Base-by-base conservation (phyloP, 2,888 invertebrate species). In the Acrobasis consociella region DNA sequence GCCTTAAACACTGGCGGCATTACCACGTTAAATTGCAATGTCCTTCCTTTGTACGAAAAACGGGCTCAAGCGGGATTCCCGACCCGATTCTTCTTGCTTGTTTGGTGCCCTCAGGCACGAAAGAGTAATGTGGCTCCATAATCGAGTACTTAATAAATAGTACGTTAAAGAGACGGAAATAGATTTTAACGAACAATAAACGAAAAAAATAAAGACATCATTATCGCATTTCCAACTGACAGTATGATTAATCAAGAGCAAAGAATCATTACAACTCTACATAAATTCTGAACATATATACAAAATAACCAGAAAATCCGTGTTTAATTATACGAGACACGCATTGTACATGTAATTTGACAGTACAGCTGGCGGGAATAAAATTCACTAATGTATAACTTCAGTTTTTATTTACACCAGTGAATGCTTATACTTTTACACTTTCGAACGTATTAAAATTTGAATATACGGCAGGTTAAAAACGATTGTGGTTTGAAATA, bases 391-490 rank as follows among this genome's bases (percentile, higher is more conserved):
- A 31, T 22, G 22, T 37, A 31, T 37, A 9, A n/a, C 37, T 53
- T 31, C 37, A 37, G n/a, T 31, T 53, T 53, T 53, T 53, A 5
- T 31, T 31, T 31, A 31, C 31, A 1, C n/a, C 37, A 37, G n/a
- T 11, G 65, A 66, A 63, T 65, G 65, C 64, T 61, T 15, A 51
- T 58, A 31, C 7, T 31, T 31, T 31, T 8, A 31, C 5, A 5
- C 31, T 31, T 31, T 31, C 31, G 31, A 31, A 31, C 2, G 31
- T 7, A 31, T 31, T 31, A 22, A 2, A 22, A 22, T 31, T 31
- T 31, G 5, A 8, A 31, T 31, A 31, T 31, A 31, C 7, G 5
- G 22, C 7, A 31, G 8, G 31, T 7, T 7, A 31, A 31, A 5
- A 31, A 31, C 7, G 0, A 31, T 7, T 31, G 31, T 8, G 31